Evolutionary conservation across 2,888 invertebrate genomes (phyloP).

Genomic region (Cabera pusaria): DNA sequence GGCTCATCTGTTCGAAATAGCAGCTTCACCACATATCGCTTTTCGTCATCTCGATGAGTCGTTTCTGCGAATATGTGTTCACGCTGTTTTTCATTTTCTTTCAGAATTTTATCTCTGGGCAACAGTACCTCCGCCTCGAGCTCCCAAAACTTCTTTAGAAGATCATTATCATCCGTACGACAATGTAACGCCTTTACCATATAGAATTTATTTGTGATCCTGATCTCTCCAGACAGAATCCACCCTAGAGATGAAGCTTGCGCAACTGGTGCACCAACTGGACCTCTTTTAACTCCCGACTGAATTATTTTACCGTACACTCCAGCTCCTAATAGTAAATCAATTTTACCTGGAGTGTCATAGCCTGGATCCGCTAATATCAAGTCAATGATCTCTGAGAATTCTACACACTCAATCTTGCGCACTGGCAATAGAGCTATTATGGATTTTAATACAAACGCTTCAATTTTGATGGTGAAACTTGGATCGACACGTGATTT

Average conservation of each 20-base stretch:
- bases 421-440: too few species aligned
- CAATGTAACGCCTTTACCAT: too few species aligned
- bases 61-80: not conserved
- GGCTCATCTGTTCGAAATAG: too few species aligned
- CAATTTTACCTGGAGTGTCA: too few species aligned
- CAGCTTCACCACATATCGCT: not conserved
- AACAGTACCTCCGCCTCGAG: not conserved
- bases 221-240: too few species aligned
- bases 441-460: too few species aligned
- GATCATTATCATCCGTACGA: not conserved
- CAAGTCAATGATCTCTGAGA: too few species aligned
- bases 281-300: not conserved
- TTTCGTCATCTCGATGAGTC: not conserved
- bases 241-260: not conserved
- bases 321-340: not conserved
- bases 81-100: not conserved
- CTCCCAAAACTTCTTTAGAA: constrained; percentile 1
- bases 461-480: too few species aligned
- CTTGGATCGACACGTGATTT: too few species aligned
- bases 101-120: not conserved
- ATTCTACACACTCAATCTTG: too few species aligned
- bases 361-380: too few species aligned
- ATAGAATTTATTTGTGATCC: too few species aligned
- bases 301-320: not conserved
- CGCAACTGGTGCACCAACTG: not conserved